These are phyloP conservation scores for Puma concolor DNA, from an alignment of 2,113 vertebrate species.

Conservation along the genomic window DNA sequence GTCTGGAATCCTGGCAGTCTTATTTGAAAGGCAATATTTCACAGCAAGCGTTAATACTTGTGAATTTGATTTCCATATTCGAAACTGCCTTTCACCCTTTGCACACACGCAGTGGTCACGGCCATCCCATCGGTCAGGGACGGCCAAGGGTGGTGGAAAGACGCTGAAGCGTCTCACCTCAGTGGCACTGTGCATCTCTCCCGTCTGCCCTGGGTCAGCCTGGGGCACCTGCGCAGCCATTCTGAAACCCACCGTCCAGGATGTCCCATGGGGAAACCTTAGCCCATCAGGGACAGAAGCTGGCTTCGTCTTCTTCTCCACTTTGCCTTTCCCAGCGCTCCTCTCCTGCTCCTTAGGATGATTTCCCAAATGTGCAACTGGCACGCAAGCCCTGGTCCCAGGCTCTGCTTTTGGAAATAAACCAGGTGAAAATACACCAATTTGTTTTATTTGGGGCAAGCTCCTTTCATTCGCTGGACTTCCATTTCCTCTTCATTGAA, in stretches of 20 bases:
- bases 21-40: conserved; percentile 19
- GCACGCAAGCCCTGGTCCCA: not conserved
- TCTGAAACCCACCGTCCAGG: not conserved
- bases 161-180: not conserved
- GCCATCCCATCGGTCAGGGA: not conserved
- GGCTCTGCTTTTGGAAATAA: not conserved
- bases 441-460: not conserved
- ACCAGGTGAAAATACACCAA: not conserved
- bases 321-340: not conserved
- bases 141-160: not conserved
- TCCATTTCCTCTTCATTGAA: not conserved
- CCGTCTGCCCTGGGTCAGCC: no score
- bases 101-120: not conserved
- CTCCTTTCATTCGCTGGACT: not conserved
- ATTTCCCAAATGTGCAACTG: not conserved
- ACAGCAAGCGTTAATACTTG: not conserved
- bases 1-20: not conserved
- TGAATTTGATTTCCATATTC: not conserved
- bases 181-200: not conserved
- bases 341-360: not conserved
- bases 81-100: not conserved
- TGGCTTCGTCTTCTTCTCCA: not conserved
- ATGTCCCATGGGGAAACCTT: not conserved
- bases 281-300: not conserved
- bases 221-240: no score